These are phyloP conservation scores for Xestia c-nigrum DNA, from an alignment of 2,888 invertebrate species.

Conservation along the genomic window DNA sequence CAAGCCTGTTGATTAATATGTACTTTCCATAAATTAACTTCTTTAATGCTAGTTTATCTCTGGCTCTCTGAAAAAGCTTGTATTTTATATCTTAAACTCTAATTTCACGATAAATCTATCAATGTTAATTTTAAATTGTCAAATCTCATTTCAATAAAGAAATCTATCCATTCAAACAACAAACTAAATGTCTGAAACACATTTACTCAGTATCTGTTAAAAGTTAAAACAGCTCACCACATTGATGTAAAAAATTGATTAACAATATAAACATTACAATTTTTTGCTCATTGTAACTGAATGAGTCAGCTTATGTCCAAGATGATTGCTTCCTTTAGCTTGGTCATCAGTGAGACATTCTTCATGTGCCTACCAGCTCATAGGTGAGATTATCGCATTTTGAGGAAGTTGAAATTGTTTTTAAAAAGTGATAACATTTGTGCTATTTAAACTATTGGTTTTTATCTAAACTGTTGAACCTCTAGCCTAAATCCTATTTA, in stretches of 20 bases:
- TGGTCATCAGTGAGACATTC: constrained; percentile 68
- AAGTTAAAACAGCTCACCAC: constrained; percentile 38
- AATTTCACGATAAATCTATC: neutral
- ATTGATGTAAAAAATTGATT: constrained; percentile 63
- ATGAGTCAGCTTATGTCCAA: constrained; percentile 69
- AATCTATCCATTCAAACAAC: neutral
- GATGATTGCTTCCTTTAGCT: constrained; percentile 72
- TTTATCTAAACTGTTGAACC: constrained; percentile 21
- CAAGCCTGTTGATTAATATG: no score
- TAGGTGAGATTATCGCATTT: constrained; percentile 45
- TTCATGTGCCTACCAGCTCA: constrained; percentile 48
- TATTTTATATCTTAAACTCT: neutral
- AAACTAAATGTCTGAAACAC: constrained; percentile 28
- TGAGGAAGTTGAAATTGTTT: constrained; percentile 41
- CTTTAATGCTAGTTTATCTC: neutral
- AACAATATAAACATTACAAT: constrained; percentile 60
- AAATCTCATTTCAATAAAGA: neutral
- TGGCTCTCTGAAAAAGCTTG: neutral
- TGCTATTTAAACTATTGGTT: constrained; percentile 34
- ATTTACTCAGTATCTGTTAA: constrained; percentile 35
- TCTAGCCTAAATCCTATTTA: constrained; percentile 12
- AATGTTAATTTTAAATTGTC: neutral
- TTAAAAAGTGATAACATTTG: constrained; percentile 38
- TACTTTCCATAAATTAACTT: neutral
- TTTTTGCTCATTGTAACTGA: constrained; percentile 70